These are phyloP conservation scores for Aphodius granarius DNA, from an alignment of 2,888 invertebrate genomes.

Conservation along the genomic window DNA sequence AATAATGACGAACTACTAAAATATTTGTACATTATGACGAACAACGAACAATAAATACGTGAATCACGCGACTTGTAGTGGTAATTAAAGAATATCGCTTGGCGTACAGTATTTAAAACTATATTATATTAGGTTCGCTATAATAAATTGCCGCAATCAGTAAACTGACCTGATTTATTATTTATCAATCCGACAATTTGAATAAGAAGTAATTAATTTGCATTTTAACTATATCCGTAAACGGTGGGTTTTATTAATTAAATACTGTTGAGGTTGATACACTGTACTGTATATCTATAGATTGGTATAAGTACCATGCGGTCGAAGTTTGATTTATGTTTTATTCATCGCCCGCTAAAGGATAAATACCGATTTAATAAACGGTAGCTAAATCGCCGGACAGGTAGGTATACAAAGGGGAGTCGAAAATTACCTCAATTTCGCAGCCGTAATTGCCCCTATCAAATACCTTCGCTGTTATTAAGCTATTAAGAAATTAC, in stretches of 20 bases:
- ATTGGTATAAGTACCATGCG: not conserved
- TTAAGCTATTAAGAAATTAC: conserved; percentile 31
- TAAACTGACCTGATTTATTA: not conserved
- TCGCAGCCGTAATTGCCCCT: conserved; percentile 25
- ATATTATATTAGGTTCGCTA: too few relatives aligned
- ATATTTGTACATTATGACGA: not conserved
- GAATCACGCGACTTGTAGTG: not conserved
- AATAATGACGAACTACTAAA: not conserved
- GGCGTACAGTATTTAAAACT: too few relatives aligned
- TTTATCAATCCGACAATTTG: not conserved
- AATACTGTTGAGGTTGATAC: too few relatives aligned
- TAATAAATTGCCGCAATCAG: not conserved
- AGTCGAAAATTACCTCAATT: conserved; percentile 23
- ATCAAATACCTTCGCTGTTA: conserved; percentile 27
- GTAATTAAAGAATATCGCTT: too few relatives aligned
- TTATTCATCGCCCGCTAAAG: not conserved
- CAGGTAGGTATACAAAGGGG: conserved; percentile 2
- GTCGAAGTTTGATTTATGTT: not conserved
- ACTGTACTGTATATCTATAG: not conserved
- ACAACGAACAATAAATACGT: not conserved
- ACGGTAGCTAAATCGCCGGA: conserved; percentile 3
- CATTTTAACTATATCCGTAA: not conserved
- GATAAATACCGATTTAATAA: not conserved
- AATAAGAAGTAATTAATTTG: not conserved
- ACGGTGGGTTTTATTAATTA: not conserved